Base-by-base conservation (phyloP, 2,888 invertebrate genomes). In the Agrotis clavis region DNA sequence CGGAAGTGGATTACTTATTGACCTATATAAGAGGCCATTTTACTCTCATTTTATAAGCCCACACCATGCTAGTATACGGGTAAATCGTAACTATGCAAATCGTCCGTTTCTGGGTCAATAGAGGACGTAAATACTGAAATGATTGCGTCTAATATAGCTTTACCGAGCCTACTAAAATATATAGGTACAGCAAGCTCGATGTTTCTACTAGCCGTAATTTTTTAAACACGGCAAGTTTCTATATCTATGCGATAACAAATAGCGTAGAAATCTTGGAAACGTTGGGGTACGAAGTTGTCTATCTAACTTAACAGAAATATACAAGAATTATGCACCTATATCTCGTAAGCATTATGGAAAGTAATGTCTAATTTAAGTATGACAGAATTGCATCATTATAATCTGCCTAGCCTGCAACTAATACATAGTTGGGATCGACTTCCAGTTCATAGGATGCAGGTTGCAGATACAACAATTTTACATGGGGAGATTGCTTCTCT, bases 41-140 rank as follows among this genome's bases (percentile, higher is more conserved):
- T 64, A 74, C 54, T 77, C 45, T 62, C 67, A 67, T 74, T 74
- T 67, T 72, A 77, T 54, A 75, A 74, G 51, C 2, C 18, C 21
- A 68, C 25, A 70, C 30, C 47, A 35, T 54, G 61, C 21, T 62
- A 62, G 67, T 66, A 63, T 56, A 71, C 45, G 56, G 60, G 66
- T 61, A 73, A 76, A 63, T 69, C 73, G 71, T 71, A 70, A 77
- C 67, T 80, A 86, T 87, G 85, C 84, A 87, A 86, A 86, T 85
- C 45, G 63, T 48, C 53, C 62, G 67, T 77, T 85, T 84, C 81
- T 83, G 81, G 81, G 82, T 83, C 85, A 81, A 82, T 76, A 63
- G 78, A 76, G 60, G 69, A 71, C 83, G 78, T 85, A 82, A 80
- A 85, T 76, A 78, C 57, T 72, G 67, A 69, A 82, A 79, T 80